These are phyloP conservation scores for Doryteuthis pealeii DNA, from an alignment of 1,140 invertebrate species.

Conservation along the genomic window DNA sequence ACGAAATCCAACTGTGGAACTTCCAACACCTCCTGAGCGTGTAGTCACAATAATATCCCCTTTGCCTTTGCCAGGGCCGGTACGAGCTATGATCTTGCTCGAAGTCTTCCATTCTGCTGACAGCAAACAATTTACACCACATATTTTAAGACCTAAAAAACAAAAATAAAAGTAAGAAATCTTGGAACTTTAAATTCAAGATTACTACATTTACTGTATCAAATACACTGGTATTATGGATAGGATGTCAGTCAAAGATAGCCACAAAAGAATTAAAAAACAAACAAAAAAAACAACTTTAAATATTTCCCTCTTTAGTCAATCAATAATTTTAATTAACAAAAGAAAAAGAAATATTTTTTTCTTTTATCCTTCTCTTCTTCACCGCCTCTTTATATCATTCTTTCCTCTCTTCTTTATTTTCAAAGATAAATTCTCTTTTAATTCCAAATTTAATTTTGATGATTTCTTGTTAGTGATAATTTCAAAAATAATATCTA, in stretches of 20 bases:
- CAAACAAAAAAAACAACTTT: neutral
- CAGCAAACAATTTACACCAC: constrained; percentile 90
- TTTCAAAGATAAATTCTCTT: too few relatives aligned
- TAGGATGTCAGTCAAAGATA: neutral
- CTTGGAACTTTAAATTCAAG: too few relatives aligned
- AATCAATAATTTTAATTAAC: too few relatives aligned
- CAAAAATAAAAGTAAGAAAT: constrained; percentile 8
- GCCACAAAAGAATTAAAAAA: neutral
- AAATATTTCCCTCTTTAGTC: too few relatives aligned
- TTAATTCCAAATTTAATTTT: too few relatives aligned
- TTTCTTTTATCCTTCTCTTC: too few relatives aligned
- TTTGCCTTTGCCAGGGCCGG: constrained; percentile 88
- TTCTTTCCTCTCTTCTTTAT: too few relatives aligned
- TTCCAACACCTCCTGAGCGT: constrained; percentile 83
- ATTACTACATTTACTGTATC: too few relatives aligned
- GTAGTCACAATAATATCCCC: constrained; percentile 96
- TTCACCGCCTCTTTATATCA: too few relatives aligned
- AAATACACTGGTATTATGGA: neutral
- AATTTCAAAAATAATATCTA: too few relatives aligned
- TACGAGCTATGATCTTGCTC: constrained; percentile 95
- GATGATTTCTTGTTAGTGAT: too few relatives aligned
- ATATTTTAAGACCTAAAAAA: constrained; percentile 82
- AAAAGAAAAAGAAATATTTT: too few relatives aligned
- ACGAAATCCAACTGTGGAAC: constrained; percentile 93
- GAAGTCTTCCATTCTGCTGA: constrained; percentile 97